Evolutionary conservation across 1,140 invertebrate species (phyloP).

Genomic region (Polyergus mexicanus): DNA sequence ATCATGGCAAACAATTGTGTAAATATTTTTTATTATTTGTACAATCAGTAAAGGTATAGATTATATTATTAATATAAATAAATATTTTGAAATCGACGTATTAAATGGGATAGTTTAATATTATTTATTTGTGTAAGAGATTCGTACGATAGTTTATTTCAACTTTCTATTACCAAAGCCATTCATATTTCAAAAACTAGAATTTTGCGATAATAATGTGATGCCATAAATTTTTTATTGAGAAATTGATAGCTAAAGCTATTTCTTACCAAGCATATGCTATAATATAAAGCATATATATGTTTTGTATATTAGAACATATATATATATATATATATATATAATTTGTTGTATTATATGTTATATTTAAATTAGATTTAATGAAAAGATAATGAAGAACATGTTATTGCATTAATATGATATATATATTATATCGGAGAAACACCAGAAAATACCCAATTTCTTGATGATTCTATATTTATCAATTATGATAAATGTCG

Average conservation of each 20-base stretch:
- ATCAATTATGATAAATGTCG: slow-evolving; percentile 5
- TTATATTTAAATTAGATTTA: slow-evolving; percentile 34
- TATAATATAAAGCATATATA: neutral
- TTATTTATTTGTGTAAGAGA: slow-evolving; percentile 52
- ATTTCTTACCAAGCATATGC: neutral
- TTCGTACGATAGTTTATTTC: slow-evolving; percentile 45
- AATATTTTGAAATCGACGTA: slow-evolving; percentile 37
- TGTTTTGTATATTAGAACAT: slow-evolving; percentile 14
- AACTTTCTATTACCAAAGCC: slow-evolving; percentile 45
- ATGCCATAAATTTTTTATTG: slow-evolving; percentile 35
- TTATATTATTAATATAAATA: slow-evolving; percentile 58
- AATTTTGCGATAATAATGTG: slow-evolving; percentile 31
- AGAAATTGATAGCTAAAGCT: slow-evolving; percentile 18
- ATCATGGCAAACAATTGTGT: slow-evolving; percentile 27
- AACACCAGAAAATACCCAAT: slow-evolving; percentile 33
- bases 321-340: slow-evolving; percentile 43
- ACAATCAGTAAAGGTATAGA: neutral
- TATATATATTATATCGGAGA: slow-evolving; percentile 22
- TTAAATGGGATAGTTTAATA: slow-evolving; percentile 23
- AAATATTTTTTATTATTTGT: slow-evolving; percentile 30
- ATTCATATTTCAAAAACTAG: neutral
- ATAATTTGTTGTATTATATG: slow-evolving; percentile 3
- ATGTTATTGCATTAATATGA: slow-evolving; percentile 57
- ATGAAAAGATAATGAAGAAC: neutral
- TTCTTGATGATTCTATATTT: slow-evolving; percentile 21